Base-by-base conservation (phyloP, 2,113 vertebrate species). In the Macquaria ambigua region DNA sequence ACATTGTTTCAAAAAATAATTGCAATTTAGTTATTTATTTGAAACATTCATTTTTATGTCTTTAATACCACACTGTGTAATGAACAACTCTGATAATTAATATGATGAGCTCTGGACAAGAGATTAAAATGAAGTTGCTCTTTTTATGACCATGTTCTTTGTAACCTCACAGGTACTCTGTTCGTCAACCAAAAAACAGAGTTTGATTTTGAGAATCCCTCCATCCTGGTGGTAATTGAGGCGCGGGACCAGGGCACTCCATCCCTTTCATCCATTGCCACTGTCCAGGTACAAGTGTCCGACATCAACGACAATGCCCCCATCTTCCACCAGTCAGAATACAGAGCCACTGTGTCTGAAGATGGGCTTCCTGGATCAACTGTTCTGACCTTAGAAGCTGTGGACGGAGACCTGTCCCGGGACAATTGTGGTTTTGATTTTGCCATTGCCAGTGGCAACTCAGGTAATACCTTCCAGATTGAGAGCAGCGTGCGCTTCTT, bases 221-320 rank as follows among this genome's bases (percentile, higher is more conserved):
- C 96, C 18, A 93, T 98, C 82, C 96, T 97, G 7, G 92, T 99
- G 70, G 93, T 98, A 12, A 95, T 99, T 63, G 97, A 98, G 88
- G 98, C 98, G 11, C 92, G 92, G 0, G 98, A 99, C 84, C 87
- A 90, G 0, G 98, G 98, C 50, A 92, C 90, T 6, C 98, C 98
- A 23, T 87, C 96, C 8, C 96, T 98, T 58, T 96, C 96, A 0
- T 94, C 98, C 50, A 87, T 95, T 67, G 93, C 97, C 87, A 97
- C 96, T 0, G 96, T 99, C 76, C 97, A 98, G 1, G 94, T 99
- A 5, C 97, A 98, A 69, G 93, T 99, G 16, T 95, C 96, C 6
- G 98, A 99, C 34, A 93, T 97, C 81, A 99, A 99, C 0, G 97
- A 99, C 95, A 97, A 99, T 1, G 91, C 96, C 63, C 98, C 98